A percentile compares a stretch with the other conserved stretches of the same genome.
Conservation (phyloP, 2,888 invertebrate genomes). For the Blastobasis lacticolella region DNA sequence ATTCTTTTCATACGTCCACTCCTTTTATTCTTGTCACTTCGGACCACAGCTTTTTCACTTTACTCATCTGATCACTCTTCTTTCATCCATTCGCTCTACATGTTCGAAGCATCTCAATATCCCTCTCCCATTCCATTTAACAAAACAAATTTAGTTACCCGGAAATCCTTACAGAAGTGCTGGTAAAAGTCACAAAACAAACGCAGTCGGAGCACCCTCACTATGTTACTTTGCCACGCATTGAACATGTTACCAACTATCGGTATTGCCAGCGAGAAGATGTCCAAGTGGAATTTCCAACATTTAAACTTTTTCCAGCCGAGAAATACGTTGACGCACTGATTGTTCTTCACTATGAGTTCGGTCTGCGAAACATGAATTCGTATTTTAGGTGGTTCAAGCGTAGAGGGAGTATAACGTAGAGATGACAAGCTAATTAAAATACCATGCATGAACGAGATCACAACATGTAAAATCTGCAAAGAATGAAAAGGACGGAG, state of each 20-base stretch:
- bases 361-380: not conserved
- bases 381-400: not conserved
- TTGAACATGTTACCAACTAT: not conserved
- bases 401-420: too few species aligned
- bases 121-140: too few species aligned
- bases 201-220: not conserved
- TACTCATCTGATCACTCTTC: too few species aligned
- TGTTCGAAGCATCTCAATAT: too few species aligned
- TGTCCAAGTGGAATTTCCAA: not conserved
- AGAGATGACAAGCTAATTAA: too few species aligned
- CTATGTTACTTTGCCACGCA: not conserved
- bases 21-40: too few species aligned
- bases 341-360: not conserved
- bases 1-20: too few species aligned
- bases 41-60: too few species aligned
- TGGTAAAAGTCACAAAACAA: not conserved
- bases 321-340: slow-evolving; percentile 1
- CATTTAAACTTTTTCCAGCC: not conserved
- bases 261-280: not conserved
- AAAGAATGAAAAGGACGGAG: too few species aligned
- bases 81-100: too few species aligned
- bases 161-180: not conserved
- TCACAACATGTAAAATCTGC: too few species aligned
- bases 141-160: not conserved
- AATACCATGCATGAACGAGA: too few species aligned